Evolutionary conservation across 2,888 invertebrate species (phyloP), one percentile per base, ranked within the genome.

Genomic region (Adineta ricciae): DNA sequence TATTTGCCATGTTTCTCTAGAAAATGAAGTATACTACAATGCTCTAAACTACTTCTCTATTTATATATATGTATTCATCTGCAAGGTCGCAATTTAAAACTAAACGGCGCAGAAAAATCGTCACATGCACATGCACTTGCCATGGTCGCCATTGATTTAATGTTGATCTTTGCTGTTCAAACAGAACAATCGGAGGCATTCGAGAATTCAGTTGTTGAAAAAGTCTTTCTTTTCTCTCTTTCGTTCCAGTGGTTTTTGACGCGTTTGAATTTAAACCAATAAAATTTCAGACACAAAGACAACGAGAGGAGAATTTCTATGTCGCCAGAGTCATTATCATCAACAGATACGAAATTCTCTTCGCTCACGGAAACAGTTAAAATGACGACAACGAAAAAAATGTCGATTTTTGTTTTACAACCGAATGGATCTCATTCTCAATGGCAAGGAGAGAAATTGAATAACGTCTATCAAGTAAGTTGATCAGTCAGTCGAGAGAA

Each of bases 371-470:
- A 64, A 64, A 64, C 7, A 64, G 19, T 1, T 64, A 64, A n/a
- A 19, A 64, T 64, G 64, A 64, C 4, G 32, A 36, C 32, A 64
- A 64, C 64, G 2, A 64, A 64, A 32, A 64, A 64, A 32, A 64
- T 41, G 78, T 41, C 78, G 9, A 78, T 78, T 41, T 78, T 41
- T 41, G 78, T 78, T 41, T 78, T 78, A 41, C 78, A 78, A 78
- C 78, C 78, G 8, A 41, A 41, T 38, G 0, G 41, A 24, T 5
- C 11, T 41, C 78, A 78, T 78, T 38, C 78, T 78, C 78, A 78
- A n/a, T 78, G 78, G 78, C 78, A 78, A 78, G 78, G 24, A 41
- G 78, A 78, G n/a, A 78, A 78, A 78, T 78, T 78, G n/a, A 41
- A 78, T n/a, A 41, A n/a, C 14, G 78, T 78, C 2, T 78, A 41